Evolutionary conservation across 2,113 vertebrate species (phyloP).

Genomic region (Lepisosteus oculatus): DNA sequence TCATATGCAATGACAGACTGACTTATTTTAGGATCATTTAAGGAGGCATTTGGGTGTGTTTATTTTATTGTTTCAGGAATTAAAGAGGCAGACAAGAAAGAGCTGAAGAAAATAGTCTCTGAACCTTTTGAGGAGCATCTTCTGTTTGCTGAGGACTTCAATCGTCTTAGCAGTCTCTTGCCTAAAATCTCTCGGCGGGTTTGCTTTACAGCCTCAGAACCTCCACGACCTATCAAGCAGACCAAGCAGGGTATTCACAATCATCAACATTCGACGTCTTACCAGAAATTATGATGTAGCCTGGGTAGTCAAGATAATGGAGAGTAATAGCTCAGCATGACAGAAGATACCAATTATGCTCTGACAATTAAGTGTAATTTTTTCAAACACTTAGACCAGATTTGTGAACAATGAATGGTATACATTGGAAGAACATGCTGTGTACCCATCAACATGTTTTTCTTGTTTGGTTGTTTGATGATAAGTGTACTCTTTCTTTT

Average conservation of each 20-base stretch:
- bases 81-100: slow-evolving; percentile 57
- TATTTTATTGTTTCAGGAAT: slow-evolving; percentile 56
- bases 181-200: slow-evolving; percentile 74
- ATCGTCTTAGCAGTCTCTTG: slow-evolving; percentile 56
- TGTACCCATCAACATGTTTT: too few species aligned
- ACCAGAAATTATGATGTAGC: too few species aligned
- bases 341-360: too few species aligned
- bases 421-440: too few species aligned
- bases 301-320: too few species aligned
- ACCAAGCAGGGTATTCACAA: slow-evolving; percentile 43
- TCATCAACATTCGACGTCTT: not conserved
- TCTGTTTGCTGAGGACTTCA: slow-evolving; percentile 58
- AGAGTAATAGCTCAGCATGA: too few species aligned
- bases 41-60: too few species aligned
- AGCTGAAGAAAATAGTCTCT: slow-evolving; percentile 70
- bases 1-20: too few species aligned
- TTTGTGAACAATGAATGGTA: too few species aligned
- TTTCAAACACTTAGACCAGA: too few species aligned
- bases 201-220: slow-evolving; percentile 78
- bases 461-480: not conserved
- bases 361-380: too few species aligned
- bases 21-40: too few species aligned
- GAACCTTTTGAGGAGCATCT: slow-evolving; percentile 73
- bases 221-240: slow-evolving; percentile 63
- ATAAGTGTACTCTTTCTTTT: not conserved